A percentile compares a stretch with the other conserved stretches of the same genome.
Evolutionary conservation across 1,140 invertebrate genomes (phyloP).

Genomic region (Pogonus chalceus): DNA sequence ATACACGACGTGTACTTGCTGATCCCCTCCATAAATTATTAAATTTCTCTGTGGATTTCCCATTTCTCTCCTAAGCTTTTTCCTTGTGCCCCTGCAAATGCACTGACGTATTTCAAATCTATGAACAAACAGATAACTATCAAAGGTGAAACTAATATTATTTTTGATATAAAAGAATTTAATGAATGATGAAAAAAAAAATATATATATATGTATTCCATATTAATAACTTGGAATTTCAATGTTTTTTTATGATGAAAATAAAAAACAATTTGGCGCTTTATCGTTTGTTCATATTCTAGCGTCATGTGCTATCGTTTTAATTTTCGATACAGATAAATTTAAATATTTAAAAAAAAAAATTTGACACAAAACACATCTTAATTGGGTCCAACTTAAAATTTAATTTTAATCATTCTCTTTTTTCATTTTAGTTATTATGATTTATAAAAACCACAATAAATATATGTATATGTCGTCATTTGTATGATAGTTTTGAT

Average conservation of each 20-base stretch:
- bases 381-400: conserved; percentile 1
- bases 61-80: not conserved
- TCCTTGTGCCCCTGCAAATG: not conserved
- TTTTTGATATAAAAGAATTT: no score
- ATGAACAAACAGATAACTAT: no score
- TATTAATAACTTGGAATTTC: not conserved
- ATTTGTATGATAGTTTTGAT: not conserved
- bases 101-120: not conserved
- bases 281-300: no score
- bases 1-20: conserved; percentile 10
- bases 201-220: not conserved
- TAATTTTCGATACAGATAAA: no score
- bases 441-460: not conserved
- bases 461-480: conserved; percentile 1
- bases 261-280: no score
- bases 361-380: conserved; percentile 3
- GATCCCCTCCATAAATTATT: not conserved
- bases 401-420: not conserved
- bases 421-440: no score
- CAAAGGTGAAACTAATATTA: no score
- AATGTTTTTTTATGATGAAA: not conserved
- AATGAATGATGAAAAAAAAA: no score
- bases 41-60: not conserved
- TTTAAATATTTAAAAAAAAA: no score
- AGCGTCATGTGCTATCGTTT: no score